Conservation (phyloP, 2,113 vertebrate species). For the Chaetodon trifascialis region DNA sequence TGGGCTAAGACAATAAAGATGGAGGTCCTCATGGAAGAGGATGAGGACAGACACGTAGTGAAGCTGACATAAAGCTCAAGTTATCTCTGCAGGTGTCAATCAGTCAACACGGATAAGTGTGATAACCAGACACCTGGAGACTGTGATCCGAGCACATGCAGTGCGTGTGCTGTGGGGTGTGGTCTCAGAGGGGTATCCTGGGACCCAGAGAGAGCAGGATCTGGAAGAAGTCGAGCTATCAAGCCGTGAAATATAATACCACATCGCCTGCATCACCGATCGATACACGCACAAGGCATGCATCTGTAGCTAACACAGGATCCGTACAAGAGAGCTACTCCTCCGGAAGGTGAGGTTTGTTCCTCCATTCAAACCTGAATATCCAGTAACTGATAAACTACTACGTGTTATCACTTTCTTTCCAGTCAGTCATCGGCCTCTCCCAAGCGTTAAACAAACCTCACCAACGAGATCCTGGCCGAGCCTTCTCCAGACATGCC, state of each 20-base stretch:
- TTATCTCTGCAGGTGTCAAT: conserved; percentile 36
- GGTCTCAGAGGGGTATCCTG: conserved; percentile 50
- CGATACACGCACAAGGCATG: conserved; percentile 45
- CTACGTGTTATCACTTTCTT: background rate
- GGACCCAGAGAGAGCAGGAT: conserved; percentile 35
- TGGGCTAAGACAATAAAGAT: background rate
- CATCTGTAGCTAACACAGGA: conserved; percentile 16
- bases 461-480: conserved; percentile 28
- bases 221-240: conserved; percentile 46
- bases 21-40: background rate
- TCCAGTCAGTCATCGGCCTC: conserved; percentile 6
- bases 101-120: conserved; percentile 23
- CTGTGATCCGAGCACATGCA: conserved; percentile 24
- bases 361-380: conserved; percentile 1
- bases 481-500: conserved; percentile 65
- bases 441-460: conserved; percentile 19
- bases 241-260: conserved; percentile 62
- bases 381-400: conserved; percentile 5
- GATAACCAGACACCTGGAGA: conserved; percentile 31
- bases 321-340: background rate
- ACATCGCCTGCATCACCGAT: conserved; percentile 54
- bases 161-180: conserved; percentile 39
- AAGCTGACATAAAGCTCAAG: conserved; percentile 8
- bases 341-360: conserved; percentile 3
- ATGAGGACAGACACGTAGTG: background rate